Evolutionary conservation across 2,888 invertebrate genomes (phyloP).

Genomic region (Aleiodes alternator): DNA sequence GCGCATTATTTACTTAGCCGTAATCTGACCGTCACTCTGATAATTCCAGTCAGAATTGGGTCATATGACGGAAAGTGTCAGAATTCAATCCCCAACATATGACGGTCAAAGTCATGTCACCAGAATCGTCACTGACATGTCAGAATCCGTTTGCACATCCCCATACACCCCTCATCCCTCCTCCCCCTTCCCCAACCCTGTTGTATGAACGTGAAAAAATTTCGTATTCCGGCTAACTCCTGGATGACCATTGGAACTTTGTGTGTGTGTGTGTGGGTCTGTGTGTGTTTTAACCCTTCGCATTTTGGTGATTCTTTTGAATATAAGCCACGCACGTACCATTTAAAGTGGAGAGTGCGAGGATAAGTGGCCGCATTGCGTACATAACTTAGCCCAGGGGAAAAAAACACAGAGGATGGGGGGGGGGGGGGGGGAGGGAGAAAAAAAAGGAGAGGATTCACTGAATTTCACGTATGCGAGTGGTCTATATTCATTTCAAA

Average conservation of each 20-base stretch:
- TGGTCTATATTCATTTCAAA: slow-evolving; percentile 13
- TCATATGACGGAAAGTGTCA: too few species aligned
- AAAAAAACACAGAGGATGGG: slow-evolving; percentile 46
- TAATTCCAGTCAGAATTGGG: too few species aligned
- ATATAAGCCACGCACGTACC: slow-evolving; percentile 36
- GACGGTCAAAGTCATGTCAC: too few species aligned
- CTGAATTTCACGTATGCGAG: slow-evolving; percentile 10
- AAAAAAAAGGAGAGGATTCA: slow-evolving; percentile 50
- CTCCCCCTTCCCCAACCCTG: too few species aligned
- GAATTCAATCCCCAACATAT: too few species aligned
- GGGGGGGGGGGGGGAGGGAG: too few species aligned
- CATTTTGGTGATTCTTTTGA: background rate
- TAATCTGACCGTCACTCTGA: too few species aligned
- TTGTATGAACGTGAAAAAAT: background rate
- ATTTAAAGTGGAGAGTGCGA: slow-evolving; percentile 36
- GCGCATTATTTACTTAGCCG: too few species aligned
- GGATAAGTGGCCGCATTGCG: slow-evolving; percentile 53
- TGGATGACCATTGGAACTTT: slow-evolving; percentile 12
- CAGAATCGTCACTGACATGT: too few species aligned
- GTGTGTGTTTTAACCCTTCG: slow-evolving; percentile 16
- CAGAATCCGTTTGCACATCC: too few species aligned
- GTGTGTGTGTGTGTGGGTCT: background rate
- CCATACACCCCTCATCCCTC: too few species aligned
- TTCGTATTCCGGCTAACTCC: slow-evolving; percentile 15
- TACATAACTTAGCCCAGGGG: slow-evolving; percentile 55